phyloP scores from a whole-genome alignment of 2,113 vertebrate genomes.

The Gasterosteus nipponicus region DNA sequence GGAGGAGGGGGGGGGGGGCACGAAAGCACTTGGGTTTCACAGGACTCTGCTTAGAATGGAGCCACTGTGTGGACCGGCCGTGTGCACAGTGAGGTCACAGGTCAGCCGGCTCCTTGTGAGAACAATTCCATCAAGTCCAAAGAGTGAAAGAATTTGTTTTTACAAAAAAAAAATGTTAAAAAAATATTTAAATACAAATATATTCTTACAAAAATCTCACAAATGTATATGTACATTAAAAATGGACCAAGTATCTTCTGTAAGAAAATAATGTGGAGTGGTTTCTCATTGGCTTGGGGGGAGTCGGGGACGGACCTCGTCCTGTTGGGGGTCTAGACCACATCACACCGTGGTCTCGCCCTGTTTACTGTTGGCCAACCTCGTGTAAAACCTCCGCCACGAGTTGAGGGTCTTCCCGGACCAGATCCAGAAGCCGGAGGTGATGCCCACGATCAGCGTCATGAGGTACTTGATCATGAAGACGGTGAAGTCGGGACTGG shows the following conservation, averaged over 20 bases:
- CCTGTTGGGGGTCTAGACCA: conserved; percentile 56
- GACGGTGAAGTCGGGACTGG: conserved; percentile 96
- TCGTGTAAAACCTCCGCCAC: conserved; percentile 97
- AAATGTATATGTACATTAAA: conserved; percentile 90
- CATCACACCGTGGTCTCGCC: conserved; percentile 94
- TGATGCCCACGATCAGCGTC: conserved; percentile 98
- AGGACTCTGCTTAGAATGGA: conserved; percentile 67
- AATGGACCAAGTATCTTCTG: conserved; percentile 44
- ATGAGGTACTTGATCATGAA: conserved; percentile 99
- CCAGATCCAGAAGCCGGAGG: conserved; percentile 99
- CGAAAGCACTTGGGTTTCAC: conserved; percentile 73
- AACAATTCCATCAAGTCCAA: conserved; percentile 51
- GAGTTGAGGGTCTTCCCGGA: conserved; percentile 97
- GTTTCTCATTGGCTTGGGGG: conserved; percentile 43
- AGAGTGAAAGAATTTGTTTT: conserved; percentile 44
- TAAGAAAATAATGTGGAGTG: conserved; percentile 32
- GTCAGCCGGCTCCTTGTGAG: conserved; percentile 53
- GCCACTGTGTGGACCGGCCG: conserved; percentile 32
- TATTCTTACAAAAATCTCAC: conserved; percentile 95
- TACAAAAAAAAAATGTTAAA: conserved; percentile 28
- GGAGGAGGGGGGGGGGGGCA: conserved; percentile 38
- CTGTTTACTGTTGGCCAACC: conserved; percentile 93
- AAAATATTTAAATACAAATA: conserved; percentile 95
- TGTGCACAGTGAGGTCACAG: conserved; percentile 58
- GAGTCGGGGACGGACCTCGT: conserved; percentile 35